phyloP scores from a whole-genome alignment of 2,888 invertebrate genomes.

The Neoaliturus tenellus region DNA sequence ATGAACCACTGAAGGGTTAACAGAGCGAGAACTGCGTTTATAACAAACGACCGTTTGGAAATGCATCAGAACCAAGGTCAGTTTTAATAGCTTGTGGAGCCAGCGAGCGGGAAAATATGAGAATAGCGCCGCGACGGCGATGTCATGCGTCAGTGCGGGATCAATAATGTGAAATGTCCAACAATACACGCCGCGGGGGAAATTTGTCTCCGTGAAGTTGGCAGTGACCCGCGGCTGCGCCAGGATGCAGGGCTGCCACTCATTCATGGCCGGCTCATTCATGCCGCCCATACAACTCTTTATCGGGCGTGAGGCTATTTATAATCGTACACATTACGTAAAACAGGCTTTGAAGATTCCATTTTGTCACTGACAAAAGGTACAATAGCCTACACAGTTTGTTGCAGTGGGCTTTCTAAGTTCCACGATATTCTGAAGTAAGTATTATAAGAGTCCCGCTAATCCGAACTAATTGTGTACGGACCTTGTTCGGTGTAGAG shows the following conservation, averaged over 20 bases:
- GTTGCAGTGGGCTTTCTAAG: too few species aligned
- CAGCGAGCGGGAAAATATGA: not conserved
- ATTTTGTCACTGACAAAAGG: too few species aligned
- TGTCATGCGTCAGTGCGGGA: not conserved
- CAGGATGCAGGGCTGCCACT: not conserved
- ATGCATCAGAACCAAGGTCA: conserved; percentile 8
- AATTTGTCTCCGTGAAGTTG: not conserved
- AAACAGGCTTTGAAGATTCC: not conserved
- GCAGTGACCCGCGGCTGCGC: not conserved
- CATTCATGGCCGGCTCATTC: not conserved
- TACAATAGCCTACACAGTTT: too few species aligned
- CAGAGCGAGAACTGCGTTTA: too few species aligned
- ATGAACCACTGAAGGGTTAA: too few species aligned
- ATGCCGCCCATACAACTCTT: not conserved
- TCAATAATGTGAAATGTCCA: conserved; percentile 4
- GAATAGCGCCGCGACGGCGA: not conserved
- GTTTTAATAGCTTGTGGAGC: not conserved
- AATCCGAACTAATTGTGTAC: too few species aligned
- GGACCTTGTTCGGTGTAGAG: too few species aligned
- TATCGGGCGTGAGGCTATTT: not conserved
- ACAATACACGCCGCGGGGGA: not conserved
- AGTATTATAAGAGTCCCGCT: too few species aligned
- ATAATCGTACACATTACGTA: not conserved
- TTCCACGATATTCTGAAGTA: too few species aligned
- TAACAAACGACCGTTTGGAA: not conserved